Evolutionary conservation across 92 coral and sea anemone genomes (phyloP).

Genomic region (Epizoanthus rinbou): DNA sequence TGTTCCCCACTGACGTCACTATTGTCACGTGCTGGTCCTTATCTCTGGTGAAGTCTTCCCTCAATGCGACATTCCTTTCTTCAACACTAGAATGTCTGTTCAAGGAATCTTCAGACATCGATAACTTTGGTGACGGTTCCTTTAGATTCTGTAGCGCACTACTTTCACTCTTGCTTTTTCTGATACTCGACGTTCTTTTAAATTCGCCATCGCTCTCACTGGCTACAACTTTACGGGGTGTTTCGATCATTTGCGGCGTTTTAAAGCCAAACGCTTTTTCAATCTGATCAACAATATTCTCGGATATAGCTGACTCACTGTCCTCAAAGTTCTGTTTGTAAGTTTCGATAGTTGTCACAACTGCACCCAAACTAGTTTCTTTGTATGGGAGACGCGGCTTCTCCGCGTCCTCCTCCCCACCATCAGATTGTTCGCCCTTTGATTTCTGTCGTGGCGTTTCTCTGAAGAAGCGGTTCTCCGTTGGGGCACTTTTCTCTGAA

Average conservation of each 20-base stretch:
- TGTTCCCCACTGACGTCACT: background rate
- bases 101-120: slow-evolving; percentile 45
- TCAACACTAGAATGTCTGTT: slow-evolving; percentile 35
- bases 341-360: slow-evolving; percentile 88
- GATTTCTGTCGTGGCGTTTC: slow-evolving; percentile 51
- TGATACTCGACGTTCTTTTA: slow-evolving; percentile 53
- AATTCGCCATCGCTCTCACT: slow-evolving; percentile 50
- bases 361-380: slow-evolving; percentile 96
- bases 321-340: slow-evolving; percentile 86
- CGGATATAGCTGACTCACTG: slow-evolving; percentile 88
- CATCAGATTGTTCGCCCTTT: slow-evolving; percentile 52
- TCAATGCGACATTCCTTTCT: slow-evolving; percentile 5
- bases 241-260: slow-evolving; percentile 64
- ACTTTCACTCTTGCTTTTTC: slow-evolving; percentile 38
- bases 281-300: slow-evolving; percentile 90
- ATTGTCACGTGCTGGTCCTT: background rate
- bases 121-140: slow-evolving; percentile 9
- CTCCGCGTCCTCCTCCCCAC: slow-evolving; percentile 52
- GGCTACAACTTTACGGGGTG: slow-evolving; percentile 51
- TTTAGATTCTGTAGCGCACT: slow-evolving; percentile 15
- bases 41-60: slow-evolving; percentile 19
- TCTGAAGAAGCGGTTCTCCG: slow-evolving; percentile 8
- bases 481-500: slow-evolving; percentile 19
- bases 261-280: slow-evolving; percentile 93
- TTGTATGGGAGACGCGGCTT: slow-evolving; percentile 78